Conservation (phyloP, 1,140 invertebrate genomes). For the Sminthurinus signatus region DNA sequence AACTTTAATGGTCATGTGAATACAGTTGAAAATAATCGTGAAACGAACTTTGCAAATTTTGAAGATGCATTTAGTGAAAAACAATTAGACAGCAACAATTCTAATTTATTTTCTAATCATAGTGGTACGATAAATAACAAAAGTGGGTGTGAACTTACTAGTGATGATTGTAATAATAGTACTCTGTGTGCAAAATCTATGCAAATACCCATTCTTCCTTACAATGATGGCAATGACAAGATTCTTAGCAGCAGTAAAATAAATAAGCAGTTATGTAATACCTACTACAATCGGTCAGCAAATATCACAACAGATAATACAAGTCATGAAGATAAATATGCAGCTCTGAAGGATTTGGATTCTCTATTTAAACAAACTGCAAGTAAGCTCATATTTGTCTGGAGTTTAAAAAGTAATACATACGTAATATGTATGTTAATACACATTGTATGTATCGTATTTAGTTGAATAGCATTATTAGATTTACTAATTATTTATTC, state of each 20-base stretch:
- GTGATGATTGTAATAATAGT: too few species aligned
- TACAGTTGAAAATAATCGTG: conserved; percentile 18
- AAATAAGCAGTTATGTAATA: too few species aligned
- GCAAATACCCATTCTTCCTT: neutral
- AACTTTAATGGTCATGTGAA: too few species aligned
- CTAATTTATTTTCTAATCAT: conserved; percentile 8
- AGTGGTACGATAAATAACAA: too few species aligned
- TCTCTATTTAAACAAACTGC: conserved; percentile 52
- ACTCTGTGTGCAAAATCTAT: too few species aligned
- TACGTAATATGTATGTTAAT: too few species aligned
- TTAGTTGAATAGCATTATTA: neutral
- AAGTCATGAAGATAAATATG: conserved; percentile 63
- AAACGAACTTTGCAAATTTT: conserved; percentile 44
- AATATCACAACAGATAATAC: too few species aligned
- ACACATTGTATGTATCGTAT: neutral
- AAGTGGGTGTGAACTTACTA: too few species aligned
- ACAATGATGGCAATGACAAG: too few species aligned
- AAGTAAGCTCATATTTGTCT: conserved; percentile 23
- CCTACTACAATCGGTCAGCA: too few species aligned
- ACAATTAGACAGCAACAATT: neutral
- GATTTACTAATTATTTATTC: too few species aligned
- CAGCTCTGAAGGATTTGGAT: conserved; percentile 73
- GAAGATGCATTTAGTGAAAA: conserved; percentile 40
- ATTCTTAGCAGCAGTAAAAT: too few species aligned
- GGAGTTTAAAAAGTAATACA: neutral